These are phyloP conservation scores for Lithophane semibrunnea DNA, from an alignment of 2,888 invertebrate species.

Conservation along the genomic window DNA sequence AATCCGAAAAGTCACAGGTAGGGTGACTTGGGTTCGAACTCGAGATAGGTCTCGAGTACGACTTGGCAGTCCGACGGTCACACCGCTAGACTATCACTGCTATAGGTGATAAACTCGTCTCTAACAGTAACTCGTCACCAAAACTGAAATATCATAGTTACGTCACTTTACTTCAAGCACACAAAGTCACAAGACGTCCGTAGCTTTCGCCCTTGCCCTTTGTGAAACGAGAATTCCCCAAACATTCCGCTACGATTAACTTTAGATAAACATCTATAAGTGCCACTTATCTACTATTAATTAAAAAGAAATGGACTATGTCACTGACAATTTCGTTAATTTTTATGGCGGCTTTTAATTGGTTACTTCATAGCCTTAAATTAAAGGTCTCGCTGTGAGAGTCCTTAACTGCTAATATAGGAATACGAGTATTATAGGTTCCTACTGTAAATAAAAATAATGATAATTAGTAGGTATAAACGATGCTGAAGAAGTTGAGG, in stretches of 20 bases:
- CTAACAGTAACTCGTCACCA: too few species aligned
- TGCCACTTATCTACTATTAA: constrained; percentile 33
- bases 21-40: too few species aligned
- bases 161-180: constrained; percentile 6
- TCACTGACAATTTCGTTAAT: not conserved
- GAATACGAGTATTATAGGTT: not conserved
- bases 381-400: not conserved
- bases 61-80: too few species aligned
- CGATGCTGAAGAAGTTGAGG: not conserved
- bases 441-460: too few species aligned
- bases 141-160: not conserved
- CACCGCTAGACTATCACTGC: too few species aligned
- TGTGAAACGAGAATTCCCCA: constrained; percentile 65
- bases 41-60: too few species aligned
- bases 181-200: constrained; percentile 14
- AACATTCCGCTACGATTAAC: constrained; percentile 71
- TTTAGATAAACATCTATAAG: constrained; percentile 62
- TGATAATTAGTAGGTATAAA: not conserved
- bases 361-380: not conserved
- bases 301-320: constrained; percentile 18
- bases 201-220: constrained; percentile 70
- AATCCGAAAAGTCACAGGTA: too few species aligned
- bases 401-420: not conserved
- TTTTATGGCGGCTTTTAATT: constrained; percentile 9
- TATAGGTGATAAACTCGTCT: too few species aligned